These are phyloP conservation scores for Dryomyza anilis DNA, from an alignment of 2,888 invertebrate genomes.

Conservation along the genomic window DNA sequence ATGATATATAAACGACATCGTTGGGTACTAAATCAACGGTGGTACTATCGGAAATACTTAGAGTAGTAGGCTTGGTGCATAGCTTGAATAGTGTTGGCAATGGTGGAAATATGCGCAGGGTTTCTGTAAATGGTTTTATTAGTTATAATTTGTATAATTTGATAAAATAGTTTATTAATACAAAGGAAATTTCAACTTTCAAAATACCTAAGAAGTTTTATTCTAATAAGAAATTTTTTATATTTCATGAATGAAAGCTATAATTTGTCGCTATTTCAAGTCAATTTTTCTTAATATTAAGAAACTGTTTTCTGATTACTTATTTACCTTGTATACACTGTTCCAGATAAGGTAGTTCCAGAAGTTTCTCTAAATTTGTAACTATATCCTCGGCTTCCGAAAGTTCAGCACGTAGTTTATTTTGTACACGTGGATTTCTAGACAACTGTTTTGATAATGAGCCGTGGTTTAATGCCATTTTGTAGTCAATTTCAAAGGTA, in stretches of 20 bases:
- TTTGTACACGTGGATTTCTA: conserved; percentile 39
- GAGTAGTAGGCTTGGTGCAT: conserved; percentile 38
- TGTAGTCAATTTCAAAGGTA: neutral
- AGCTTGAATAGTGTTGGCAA: conserved; percentile 39
- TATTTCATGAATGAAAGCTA: too few species aligned
- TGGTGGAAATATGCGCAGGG: conserved; percentile 46
- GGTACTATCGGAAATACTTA: conserved; percentile 33
- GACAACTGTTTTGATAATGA: conserved; percentile 37
- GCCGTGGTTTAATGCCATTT: neutral
- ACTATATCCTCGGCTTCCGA: neutral
- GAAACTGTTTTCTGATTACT: too few species aligned
- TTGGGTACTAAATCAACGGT: conserved; percentile 44
- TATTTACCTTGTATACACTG: conserved; percentile 45
- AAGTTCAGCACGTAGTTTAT: conserved; percentile 45
- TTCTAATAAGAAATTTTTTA: too few species aligned
- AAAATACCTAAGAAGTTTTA: too few species aligned
- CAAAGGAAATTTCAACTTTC: too few species aligned
- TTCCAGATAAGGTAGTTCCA: conserved; percentile 47
- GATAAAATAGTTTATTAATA: too few species aligned
- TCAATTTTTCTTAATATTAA: too few species aligned
- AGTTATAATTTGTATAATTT: too few species aligned
- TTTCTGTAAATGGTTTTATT: conserved; percentile 41
- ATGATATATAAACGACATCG: conserved; percentile 50
- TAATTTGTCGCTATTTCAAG: too few species aligned
- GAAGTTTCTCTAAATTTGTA: conserved; percentile 40